phyloP scores from a whole-genome alignment of 1,140 invertebrate species.

The Oreohelix idahoensis region DNA sequence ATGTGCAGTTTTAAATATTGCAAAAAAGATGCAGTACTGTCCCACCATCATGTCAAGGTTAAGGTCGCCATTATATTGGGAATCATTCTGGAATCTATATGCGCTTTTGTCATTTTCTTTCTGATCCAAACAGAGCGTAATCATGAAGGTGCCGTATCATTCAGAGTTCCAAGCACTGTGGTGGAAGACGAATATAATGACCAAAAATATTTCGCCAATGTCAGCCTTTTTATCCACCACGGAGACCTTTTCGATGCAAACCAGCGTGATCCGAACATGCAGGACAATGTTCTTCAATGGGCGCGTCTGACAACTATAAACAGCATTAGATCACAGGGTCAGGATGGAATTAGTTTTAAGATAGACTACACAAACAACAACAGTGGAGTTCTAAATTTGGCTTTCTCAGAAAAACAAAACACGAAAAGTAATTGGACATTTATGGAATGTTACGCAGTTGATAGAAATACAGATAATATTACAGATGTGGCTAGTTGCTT shows the following conservation, averaged over 20 bases:
- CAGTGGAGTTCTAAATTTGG: not conserved
- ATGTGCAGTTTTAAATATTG: slow-evolving; percentile 57
- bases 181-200: slow-evolving; percentile 62
- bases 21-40: slow-evolving; percentile 48
- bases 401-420: not conserved
- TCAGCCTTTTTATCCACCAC: slow-evolving; percentile 35
- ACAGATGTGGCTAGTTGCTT: slow-evolving; percentile 31
- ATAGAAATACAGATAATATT: slow-evolving; percentile 37
- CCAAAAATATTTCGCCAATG: slow-evolving; percentile 56
- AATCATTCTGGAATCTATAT: slow-evolving; percentile 50
- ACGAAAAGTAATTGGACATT: slow-evolving; percentile 22
- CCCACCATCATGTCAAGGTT: slow-evolving; percentile 41
- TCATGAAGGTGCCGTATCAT: slow-evolving; percentile 53
- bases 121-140: slow-evolving; percentile 59
- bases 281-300: slow-evolving; percentile 44
- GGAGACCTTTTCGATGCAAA: slow-evolving; percentile 46
- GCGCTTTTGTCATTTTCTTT: slow-evolving; percentile 56
- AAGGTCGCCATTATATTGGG: slow-evolving; percentile 61
- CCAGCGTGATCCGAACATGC: not conserved
- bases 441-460: slow-evolving; percentile 51
- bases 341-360: not conserved
- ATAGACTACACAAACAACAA: not conserved
- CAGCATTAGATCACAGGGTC: slow-evolving; percentile 44
- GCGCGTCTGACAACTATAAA: slow-evolving; percentile 53
- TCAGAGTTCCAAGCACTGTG: slow-evolving; percentile 52